Conservation (phyloP, 2,797 vertebrate species). For the Gymnothorax javanicus region DNA sequence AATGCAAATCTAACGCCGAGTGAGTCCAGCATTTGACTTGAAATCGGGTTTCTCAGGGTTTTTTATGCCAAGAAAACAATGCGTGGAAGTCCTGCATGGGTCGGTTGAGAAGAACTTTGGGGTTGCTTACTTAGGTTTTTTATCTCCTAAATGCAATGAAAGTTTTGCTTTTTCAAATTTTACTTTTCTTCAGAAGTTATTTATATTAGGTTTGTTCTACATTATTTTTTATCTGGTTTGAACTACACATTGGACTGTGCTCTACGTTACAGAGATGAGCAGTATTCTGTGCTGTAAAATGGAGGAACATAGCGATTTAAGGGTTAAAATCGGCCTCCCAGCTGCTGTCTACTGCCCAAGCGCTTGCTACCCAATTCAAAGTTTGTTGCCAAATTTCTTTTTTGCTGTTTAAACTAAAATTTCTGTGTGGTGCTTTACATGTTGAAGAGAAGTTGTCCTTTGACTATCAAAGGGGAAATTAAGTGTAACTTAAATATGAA, state of each 20-base stretch:
- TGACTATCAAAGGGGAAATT: not conserved
- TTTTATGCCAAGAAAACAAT: conserved; percentile 70
- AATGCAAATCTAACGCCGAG: conserved; percentile 20
- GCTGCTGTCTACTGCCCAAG: conserved; percentile 25
- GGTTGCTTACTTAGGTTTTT: conserved; percentile 46
- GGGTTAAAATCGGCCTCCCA: not conserved
- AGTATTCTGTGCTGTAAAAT: conserved; percentile 13
- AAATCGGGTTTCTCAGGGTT: conserved; percentile 74
- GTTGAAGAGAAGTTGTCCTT: not conserved
- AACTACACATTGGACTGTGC: conserved; percentile 19
- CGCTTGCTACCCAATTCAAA: conserved; percentile 48
- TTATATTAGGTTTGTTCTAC: conserved; percentile 32
- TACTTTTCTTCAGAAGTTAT: conserved; percentile 33
- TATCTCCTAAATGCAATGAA: not conserved
- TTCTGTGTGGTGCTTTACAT: not conserved
- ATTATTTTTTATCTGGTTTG: conserved; percentile 26
- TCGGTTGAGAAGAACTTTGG: conserved; percentile 61
- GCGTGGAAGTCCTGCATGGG: conserved; percentile 61
- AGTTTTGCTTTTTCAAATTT: conserved; percentile 25
- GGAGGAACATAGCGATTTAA: not conserved
- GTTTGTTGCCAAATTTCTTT: conserved; percentile 57
- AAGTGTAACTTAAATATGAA: not conserved
- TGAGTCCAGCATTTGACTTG: conserved; percentile 19
- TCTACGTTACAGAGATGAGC: conserved; percentile 8
- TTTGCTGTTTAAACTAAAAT: not conserved